Conservation (phyloP, 2,888 invertebrate species). For the Amphimallon solstitiale region DNA sequence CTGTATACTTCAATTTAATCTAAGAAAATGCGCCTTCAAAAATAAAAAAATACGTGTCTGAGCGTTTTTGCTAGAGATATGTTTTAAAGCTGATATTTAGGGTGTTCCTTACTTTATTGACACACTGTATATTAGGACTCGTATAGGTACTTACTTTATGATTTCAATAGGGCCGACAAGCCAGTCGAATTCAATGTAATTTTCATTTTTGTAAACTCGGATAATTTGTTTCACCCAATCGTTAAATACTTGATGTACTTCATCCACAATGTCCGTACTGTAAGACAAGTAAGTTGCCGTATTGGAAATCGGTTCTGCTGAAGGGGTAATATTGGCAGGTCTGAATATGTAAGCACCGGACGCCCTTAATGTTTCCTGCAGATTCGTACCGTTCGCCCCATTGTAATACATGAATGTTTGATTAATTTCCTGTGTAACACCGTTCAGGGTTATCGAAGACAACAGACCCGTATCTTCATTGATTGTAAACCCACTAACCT, state of each 20-base stretch:
- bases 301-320: slow-evolving; percentile 30
- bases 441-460: slow-evolving; percentile 63
- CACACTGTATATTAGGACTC: no score
- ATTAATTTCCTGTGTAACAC: slow-evolving; percentile 59
- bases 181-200: slow-evolving; percentile 77
- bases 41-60: no score
- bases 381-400: slow-evolving; percentile 67
- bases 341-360: slow-evolving; percentile 95
- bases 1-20: no score
- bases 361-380: slow-evolving; percentile 64
- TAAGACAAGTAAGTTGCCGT: slow-evolving; percentile 49
- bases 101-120: no score
- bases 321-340: slow-evolving; percentile 60
- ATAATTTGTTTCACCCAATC: slow-evolving; percentile 78
- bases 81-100: no score
- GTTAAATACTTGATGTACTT: slow-evolving; percentile 74
- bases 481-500: slow-evolving; percentile 35
- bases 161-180: slow-evolving; percentile 71
- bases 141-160: slow-evolving; percentile 21
- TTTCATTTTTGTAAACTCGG: slow-evolving; percentile 71
- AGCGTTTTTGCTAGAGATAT: no score
- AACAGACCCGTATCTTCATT: slow-evolving; percentile 65
- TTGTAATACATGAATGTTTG: slow-evolving; percentile 80
- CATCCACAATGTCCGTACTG: slow-evolving; percentile 65
- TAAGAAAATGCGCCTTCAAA: no score